Percentiles rank a stretch among this genome's conserved stretches.
phyloP scores from a whole-genome alignment of 2,797 vertebrate genomes.

The Spea hammondii region DNA sequence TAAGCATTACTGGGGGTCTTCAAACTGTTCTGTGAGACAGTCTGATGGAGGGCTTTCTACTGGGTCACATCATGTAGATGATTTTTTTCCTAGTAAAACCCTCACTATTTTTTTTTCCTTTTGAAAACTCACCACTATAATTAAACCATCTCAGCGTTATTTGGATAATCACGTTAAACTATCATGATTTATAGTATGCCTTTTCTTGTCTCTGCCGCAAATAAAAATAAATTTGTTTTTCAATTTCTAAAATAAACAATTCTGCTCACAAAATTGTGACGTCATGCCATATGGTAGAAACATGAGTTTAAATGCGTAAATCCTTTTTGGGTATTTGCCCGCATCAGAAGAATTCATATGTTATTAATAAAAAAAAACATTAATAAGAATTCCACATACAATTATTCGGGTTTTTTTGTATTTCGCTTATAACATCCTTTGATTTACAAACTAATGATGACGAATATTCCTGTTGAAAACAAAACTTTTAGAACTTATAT shows the following conservation, averaged over 20 bases:
- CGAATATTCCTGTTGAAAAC: no score
- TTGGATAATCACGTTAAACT: no score
- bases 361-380: constrained; percentile 13
- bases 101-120: neutral
- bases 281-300: neutral
- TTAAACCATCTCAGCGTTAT: neutral
- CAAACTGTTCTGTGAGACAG: no score
- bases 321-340: neutral
- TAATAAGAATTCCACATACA: neutral
- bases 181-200: neutral
- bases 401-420: constrained; percentile 14
- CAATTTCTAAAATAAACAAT: constrained; percentile 7
- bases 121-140: neutral
- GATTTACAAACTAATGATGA: neutral
- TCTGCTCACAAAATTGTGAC: neutral
- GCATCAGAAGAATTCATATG: neutral
- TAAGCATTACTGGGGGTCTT: no score
- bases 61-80: no score
- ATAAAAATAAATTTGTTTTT: neutral
- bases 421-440: neutral
- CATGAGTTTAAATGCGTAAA: neutral
- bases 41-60: no score
- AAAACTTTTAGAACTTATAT: no score
- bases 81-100: neutral
- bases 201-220: neutral